Evolutionary conservation across 1,140 invertebrate species (phyloP), one percentile per base, ranked within the genome.

Genomic region (Globodera ellingtonae): DNA sequence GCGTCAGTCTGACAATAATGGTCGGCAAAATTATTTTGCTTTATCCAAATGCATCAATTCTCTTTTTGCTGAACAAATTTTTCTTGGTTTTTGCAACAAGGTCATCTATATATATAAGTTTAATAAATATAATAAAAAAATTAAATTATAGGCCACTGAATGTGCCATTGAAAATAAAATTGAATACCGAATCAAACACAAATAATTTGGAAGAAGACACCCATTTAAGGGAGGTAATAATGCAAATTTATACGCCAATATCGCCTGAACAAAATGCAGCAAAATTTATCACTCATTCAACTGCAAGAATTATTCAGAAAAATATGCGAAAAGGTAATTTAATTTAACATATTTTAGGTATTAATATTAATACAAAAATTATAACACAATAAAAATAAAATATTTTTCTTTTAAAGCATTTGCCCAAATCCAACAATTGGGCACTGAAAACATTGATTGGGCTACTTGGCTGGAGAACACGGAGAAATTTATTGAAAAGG

Each of bases 1-100:
- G 94, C 10, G 92, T 91, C 90, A 94, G 93, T 62, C 46, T 75
- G 47, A 75, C 73, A 18, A 75, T 75, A 56, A 52, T 75, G 46
- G 56, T 24, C n/a, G 21, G n/a, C 35, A 75, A 75, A 75, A 75
- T 48, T 21, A n/a, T 56, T 52, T 75, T 75, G 46, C 15, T 75
- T 75, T 75, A 75, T 47, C 56, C 50, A 18, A 62, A 56, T 46
- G 50, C 56, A 2, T 35, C 56, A 62, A 62, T 75, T 46, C 46
- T 75, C 0, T 56, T 75, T 75, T 75, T 75, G 65, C 6, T 86
- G 93, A 92, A 82, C 93, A 92, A 6, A 56, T 83, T 76, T n/a
- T 84, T 81, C 21, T 92, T 91, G 18, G 21, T 62, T 62, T 62
- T 18, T 62, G 15, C 56, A 15, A 62, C 10, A 18, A 13, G 56